Evolutionary conservation across 2,113 vertebrate genomes (phyloP).

Genomic region (Pavo muticus): DNA sequence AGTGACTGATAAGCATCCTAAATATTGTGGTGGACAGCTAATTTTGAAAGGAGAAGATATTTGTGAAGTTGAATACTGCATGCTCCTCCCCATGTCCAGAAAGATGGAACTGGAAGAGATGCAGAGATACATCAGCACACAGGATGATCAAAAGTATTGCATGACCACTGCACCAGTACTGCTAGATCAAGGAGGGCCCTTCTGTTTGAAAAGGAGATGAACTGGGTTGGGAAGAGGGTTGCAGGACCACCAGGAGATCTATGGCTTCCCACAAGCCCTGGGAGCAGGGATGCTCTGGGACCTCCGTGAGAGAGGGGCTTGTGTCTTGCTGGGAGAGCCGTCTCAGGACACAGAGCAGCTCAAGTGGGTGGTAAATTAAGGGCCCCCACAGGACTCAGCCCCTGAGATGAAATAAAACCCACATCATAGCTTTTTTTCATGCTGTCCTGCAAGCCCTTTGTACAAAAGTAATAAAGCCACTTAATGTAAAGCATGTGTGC

Average conservation of each 20-base stretch:
- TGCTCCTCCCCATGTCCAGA: not conserved
- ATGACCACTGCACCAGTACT: not conserved
- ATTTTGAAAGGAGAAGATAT: not conserved
- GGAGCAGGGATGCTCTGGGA: fast-evolving
- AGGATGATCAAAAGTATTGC: not conserved
- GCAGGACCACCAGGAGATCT: not conserved
- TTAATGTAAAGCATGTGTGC: not conserved
- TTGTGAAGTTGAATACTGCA: not conserved
- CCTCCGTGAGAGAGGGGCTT: not conserved
- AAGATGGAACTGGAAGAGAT: not conserved
- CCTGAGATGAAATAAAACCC: not conserved
- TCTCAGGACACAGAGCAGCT: not conserved
- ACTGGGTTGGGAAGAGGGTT: fast-evolving
- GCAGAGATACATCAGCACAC: not conserved
- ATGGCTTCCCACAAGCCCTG: not conserved
- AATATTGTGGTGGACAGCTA: not conserved
- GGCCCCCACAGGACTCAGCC: not conserved
- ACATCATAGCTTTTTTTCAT: not conserved
- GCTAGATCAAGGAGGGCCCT: not conserved
- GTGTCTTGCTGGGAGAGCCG: not conserved
- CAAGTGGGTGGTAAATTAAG: not conserved
- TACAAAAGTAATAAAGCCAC: not conserved
- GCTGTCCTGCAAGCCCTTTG: not conserved
- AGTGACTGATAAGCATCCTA: not conserved
- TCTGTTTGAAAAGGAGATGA: not conserved